phyloP scores from a whole-genome alignment of 2,888 invertebrate species.

The Atethmia centrago region DNA sequence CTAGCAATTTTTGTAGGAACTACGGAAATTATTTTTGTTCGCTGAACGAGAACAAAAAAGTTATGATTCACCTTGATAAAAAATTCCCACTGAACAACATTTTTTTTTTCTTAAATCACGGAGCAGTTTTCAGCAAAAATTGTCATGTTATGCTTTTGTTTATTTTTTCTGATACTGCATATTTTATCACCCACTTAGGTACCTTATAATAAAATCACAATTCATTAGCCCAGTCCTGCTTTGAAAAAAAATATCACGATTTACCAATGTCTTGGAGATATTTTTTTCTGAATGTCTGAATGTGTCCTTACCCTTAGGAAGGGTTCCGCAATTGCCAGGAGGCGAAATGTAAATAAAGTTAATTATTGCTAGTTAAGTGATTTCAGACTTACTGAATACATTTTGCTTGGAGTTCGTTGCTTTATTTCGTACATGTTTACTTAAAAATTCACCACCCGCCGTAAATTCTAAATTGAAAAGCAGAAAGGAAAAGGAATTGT shows the following conservation, averaged over 20 bases:
- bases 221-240: background rate
- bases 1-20: background rate
- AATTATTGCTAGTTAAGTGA: slow-evolving; percentile 87
- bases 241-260: background rate
- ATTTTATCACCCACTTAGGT: no score
- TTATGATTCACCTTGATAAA: background rate
- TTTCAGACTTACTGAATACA: slow-evolving; percentile 79
- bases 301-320: slow-evolving; percentile 70
- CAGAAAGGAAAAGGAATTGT: slow-evolving; percentile 6
- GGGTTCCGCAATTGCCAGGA: slow-evolving; percentile 73
- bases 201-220: background rate
- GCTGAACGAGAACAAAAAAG: background rate
- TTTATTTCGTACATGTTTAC: slow-evolving; percentile 62
- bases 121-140: background rate
- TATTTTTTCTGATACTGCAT: background rate
- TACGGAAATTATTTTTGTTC: background rate
- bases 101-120: background rate
- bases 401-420: slow-evolving; percentile 63
- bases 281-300: background rate
- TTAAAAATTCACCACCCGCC: slow-evolving; percentile 65
- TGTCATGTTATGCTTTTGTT: background rate
- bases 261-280: background rate
- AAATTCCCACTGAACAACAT: no score
- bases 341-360: slow-evolving; percentile 86
- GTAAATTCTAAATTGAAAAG: slow-evolving; percentile 64